A percentile compares a stretch with the other conserved stretches of the same genome.
phyloP scores from a whole-genome alignment of 2,113 vertebrate genomes.

The Orcinus orca region DNA sequence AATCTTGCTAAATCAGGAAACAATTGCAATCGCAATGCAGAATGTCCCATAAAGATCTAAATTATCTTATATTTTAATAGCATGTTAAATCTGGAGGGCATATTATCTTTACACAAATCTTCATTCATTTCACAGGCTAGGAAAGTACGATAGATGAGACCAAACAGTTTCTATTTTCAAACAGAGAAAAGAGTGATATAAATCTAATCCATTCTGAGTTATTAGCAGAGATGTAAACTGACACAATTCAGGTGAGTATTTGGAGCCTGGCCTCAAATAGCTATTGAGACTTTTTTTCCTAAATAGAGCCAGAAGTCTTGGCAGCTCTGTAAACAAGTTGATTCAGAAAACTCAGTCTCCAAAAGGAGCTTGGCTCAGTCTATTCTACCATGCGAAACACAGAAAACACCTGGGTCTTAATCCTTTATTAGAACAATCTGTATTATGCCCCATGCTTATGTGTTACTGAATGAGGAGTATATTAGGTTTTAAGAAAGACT shows the following conservation, averaged over 20 bases:
- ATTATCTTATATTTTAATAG: constrained; percentile 24
- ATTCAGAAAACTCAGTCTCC: constrained; percentile 64
- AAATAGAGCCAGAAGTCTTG: constrained; percentile 75
- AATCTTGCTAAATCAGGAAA: background rate
- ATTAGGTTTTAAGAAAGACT: background rate
- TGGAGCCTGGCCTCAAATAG: constrained; percentile 30
- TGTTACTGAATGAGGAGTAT: constrained; percentile 44
- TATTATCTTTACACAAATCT: constrained; percentile 16
- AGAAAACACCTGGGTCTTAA: constrained; percentile 67
- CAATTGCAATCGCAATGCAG: background rate
- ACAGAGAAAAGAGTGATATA: constrained; percentile 36
- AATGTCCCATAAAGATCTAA: background rate
- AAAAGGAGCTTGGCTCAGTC: constrained; percentile 50
- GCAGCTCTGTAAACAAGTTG: constrained; percentile 75
- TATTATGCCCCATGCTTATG: background rate
- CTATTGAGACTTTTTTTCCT: constrained; percentile 73
- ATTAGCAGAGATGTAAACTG: constrained; percentile 54
- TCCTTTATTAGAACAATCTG: constrained; percentile 67
- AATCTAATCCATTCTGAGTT: constrained; percentile 38
- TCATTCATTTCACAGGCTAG: background rate
- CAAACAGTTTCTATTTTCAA: constrained; percentile 20
- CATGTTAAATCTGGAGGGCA: background rate
- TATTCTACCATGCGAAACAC: constrained; percentile 46
- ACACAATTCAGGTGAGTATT: constrained; percentile 64
- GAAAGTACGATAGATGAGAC: background rate